These are phyloP conservation scores for cat (Felis catus) DNA, from an alignment of 2,113 vertebrate species.

Conservation along the genomic window DNA sequence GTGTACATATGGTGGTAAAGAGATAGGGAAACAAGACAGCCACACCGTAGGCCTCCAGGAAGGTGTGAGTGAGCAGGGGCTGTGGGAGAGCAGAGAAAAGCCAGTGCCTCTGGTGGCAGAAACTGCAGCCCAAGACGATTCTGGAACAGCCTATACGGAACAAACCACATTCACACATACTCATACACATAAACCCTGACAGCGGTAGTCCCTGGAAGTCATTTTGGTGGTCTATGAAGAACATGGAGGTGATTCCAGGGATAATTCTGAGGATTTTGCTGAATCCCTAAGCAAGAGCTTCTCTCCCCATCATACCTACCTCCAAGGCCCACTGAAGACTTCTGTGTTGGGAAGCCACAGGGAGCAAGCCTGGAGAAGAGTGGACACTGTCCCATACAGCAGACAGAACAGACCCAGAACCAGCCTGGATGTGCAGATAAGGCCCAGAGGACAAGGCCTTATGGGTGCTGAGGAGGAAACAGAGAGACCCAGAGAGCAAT, in stretches of 20 bases:
- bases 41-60: background rate
- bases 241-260: background rate
- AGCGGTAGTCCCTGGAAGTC: background rate
- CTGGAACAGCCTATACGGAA: background rate
- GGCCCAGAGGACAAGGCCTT: background rate
- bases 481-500: background rate
- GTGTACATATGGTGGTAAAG: background rate
- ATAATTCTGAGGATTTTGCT: background rate
- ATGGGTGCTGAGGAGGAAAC: background rate
- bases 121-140: background rate
- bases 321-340: background rate
- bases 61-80: background rate
- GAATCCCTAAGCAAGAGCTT: background rate
- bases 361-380: background rate
- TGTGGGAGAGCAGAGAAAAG: background rate
- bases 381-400: background rate
- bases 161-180: background rate
- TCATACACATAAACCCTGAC: background rate
- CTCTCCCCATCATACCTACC: background rate
- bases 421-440: background rate
- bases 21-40: background rate
- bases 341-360: background rate
- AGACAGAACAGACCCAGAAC: background rate
- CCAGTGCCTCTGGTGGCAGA: background rate
- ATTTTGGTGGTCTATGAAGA: background rate